phyloP scores from a whole-genome alignment of 23 tunicate genomes.

The Styela clava region DNA sequence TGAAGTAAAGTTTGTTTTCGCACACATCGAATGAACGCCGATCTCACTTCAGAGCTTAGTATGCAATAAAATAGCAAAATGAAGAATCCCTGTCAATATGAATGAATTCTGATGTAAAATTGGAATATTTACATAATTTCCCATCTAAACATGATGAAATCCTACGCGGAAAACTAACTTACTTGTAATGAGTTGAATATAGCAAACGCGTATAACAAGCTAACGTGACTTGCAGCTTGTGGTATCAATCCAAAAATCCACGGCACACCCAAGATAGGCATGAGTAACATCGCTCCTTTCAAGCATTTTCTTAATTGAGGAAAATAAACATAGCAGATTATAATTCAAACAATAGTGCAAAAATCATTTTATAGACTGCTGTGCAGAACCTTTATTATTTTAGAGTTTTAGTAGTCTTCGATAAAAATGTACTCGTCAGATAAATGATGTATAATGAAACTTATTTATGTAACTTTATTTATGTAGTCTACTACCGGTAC shows the following conservation, averaged over 20 bases:
- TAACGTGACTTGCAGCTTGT: slow-evolving; percentile 52
- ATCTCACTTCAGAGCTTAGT: slow-evolving; percentile 54
- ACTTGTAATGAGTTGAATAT: slow-evolving; percentile 77
- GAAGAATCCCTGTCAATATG: slow-evolving; percentile 65
- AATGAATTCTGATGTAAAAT: neutral
- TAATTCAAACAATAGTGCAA: no score
- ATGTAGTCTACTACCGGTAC: no score
- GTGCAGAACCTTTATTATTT: neutral
- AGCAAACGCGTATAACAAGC: slow-evolving; percentile 53
- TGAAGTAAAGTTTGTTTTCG: slow-evolving; percentile 16
- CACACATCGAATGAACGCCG: slow-evolving; percentile 34
- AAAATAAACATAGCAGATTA: no score
- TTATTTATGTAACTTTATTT: no score
- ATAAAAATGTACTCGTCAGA: no score
- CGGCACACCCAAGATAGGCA: slow-evolving; percentile 84
- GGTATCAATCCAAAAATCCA: slow-evolving; percentile 82
- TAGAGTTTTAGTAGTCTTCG: neutral
- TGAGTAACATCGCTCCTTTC: slow-evolving; percentile 65
- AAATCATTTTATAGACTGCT: no score
- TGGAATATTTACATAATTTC: no score
- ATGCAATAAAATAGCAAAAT: slow-evolving; percentile 71
- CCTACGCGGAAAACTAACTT: no score
- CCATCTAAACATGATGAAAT: no score
- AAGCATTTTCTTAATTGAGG: slow-evolving; percentile 52
- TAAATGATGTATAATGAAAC: no score